These are phyloP conservation scores for Pseudochromis fuscus DNA, from an alignment of 2,797 vertebrate genomes.

Conservation along the genomic window DNA sequence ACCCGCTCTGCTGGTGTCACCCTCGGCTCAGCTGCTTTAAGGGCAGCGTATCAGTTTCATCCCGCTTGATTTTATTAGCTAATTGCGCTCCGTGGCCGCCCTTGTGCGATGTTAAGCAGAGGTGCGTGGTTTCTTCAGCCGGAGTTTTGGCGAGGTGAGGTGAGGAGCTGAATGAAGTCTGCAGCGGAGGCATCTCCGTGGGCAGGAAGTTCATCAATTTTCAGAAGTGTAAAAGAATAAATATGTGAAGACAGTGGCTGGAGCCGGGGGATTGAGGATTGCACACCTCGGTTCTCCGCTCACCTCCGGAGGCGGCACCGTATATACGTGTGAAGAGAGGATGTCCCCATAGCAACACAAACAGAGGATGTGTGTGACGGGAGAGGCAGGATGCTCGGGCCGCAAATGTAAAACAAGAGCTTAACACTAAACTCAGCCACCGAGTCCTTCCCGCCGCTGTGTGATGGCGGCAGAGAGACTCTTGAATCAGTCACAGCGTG, in stretches of 20 bases:
- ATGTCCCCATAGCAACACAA: conserved; percentile 67
- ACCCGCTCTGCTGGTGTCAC: conserved; percentile 31
- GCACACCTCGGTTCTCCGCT: conserved; percentile 39
- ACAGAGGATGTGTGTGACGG: conserved; percentile 31
- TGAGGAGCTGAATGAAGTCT: conserved; percentile 35
- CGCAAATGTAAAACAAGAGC: conserved; percentile 61
- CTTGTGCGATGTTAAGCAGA: conserved; percentile 48
- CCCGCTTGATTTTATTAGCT: conserved; percentile 64
- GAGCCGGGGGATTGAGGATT: conserved; percentile 46
- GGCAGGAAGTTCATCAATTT: conserved; percentile 66
- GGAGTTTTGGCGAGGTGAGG: conserved; percentile 47
- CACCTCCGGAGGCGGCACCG: conserved; percentile 31
- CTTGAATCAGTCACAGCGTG: conserved; percentile 63
- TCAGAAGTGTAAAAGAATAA: conserved; percentile 44
- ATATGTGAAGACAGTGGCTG: conserved; percentile 36
- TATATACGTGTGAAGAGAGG: conserved; percentile 36
- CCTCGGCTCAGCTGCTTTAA: conserved; percentile 33
- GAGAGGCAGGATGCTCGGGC: conserved; percentile 32
- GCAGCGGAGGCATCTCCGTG: conserved; percentile 49
- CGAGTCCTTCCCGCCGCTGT: conserved; percentile 16
- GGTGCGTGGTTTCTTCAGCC: conserved; percentile 33
- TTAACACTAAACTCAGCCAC: conserved; percentile 43
- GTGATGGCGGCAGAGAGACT: conserved; percentile 43
- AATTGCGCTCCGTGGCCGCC: conserved; percentile 70
- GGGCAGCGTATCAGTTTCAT: conserved; percentile 41